phyloP scores from a whole-genome alignment of 2,888 invertebrate species.

The Caenorhabditis sp. region DNA sequence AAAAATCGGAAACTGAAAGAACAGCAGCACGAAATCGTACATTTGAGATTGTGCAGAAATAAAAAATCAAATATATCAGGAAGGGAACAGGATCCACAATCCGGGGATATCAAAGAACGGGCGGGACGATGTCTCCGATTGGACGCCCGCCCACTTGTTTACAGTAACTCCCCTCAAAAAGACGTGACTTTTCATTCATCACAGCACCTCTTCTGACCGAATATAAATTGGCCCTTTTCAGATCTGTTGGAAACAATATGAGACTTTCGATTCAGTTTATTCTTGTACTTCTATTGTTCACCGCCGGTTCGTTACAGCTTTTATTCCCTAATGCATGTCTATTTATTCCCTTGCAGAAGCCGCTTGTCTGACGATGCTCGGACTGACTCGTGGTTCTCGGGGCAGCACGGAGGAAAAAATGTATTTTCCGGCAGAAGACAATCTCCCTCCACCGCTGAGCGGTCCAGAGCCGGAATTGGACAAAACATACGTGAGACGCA shows the following conservation, averaged over 20 bases:
- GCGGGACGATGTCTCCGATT: background rate
- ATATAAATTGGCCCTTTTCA: too few relatives aligned
- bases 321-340: background rate
- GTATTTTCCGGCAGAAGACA: conserved; percentile 46
- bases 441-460: background rate
- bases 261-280: background rate
- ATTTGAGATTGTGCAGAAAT: background rate
- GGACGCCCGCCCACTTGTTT: conserved; percentile 7
- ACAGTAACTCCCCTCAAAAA: background rate
- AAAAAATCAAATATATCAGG: too few relatives aligned
- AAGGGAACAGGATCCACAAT: too few relatives aligned
- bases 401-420: conserved; percentile 3
- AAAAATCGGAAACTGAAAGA: background rate
- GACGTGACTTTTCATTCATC: conserved; percentile 1
- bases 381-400: conserved; percentile 13
- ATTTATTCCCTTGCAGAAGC: conserved; percentile 5
- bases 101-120: background rate
- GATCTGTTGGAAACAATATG: background rate
- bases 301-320: too few relatives aligned
- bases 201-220: background rate
- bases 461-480: conserved; percentile 3
- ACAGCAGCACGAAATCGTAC: background rate
- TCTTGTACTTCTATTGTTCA: background rate
- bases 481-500: conserved; percentile 19
- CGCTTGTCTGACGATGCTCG: conserved; percentile 29